phyloP scores from a whole-genome alignment of 2,113 vertebrate genomes.

The Amphilophus citrinellus region DNA sequence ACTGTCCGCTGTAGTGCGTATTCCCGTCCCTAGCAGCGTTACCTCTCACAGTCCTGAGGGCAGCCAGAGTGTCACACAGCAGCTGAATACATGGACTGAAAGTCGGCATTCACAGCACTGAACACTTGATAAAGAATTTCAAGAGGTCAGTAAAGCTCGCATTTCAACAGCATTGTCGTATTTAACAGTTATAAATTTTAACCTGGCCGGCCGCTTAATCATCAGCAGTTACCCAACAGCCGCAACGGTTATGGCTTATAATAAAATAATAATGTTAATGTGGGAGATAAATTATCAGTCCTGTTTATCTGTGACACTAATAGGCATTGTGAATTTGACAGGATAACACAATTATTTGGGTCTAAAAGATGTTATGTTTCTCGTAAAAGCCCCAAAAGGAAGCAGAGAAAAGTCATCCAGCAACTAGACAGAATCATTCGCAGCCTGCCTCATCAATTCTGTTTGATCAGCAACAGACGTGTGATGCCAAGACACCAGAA shows the following conservation, averaged over 20 bases:
- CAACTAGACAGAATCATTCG: neutral
- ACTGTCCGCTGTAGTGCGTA: neutral
- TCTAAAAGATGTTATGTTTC: neutral
- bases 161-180: neutral
- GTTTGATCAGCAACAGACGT: too few relatives aligned
- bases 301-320: too few relatives aligned
- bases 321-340: neutral
- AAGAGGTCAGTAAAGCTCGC: neutral
- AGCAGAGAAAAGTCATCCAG: neutral
- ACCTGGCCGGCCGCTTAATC: too few relatives aligned
- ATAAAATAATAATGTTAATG: too few relatives aligned
- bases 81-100: neutral
- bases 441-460: neutral
- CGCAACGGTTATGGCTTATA: too few relatives aligned
- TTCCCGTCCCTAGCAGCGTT: neutral
- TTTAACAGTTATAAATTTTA: neutral
- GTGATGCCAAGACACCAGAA: too few relatives aligned
- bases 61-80: neutral
- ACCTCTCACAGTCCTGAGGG: neutral
- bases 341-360: neutral
- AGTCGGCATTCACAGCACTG: neutral
- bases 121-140: neutral
- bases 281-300: too few relatives aligned
- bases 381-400: neutral
- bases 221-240: neutral